phyloP scores from a whole-genome alignment of 1,140 invertebrate species.

The Samia ricini region DNA sequence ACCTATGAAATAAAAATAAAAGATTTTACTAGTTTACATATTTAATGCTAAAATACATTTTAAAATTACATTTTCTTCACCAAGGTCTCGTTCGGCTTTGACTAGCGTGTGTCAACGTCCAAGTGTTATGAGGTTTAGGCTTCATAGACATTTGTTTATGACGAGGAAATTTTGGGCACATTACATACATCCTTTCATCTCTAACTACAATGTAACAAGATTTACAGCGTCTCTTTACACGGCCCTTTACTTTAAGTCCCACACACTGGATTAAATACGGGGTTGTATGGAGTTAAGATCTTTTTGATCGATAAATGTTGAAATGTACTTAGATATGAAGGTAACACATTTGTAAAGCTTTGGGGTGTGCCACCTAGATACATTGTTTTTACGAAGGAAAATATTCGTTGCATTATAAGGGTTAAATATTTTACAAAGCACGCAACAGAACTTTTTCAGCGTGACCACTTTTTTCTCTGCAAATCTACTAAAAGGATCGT shows the following conservation, averaged over 20 bases:
- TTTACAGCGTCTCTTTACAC: slow-evolving; percentile 80
- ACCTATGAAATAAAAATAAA: too few relatives aligned
- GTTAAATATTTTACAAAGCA: too few relatives aligned
- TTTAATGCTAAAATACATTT: background rate
- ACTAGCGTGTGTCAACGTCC: slow-evolving; percentile 85
- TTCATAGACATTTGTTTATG: slow-evolving; percentile 89
- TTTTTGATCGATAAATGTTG: slow-evolving; percentile 34
- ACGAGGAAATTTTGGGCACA: slow-evolving; percentile 85
- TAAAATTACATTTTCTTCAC: slow-evolving; percentile 38
- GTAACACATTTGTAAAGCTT: slow-evolving; percentile 10
- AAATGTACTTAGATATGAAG: slow-evolving; percentile 39
- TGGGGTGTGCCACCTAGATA: slow-evolving; percentile 15
- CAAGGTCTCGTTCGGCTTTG: slow-evolving; percentile 81
- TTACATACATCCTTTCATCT: slow-evolving; percentile 83
- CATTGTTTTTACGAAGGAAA: slow-evolving; percentile 37
- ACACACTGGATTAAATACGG: slow-evolving; percentile 44
- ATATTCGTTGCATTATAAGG: slow-evolving; percentile 20
- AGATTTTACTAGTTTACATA: background rate
- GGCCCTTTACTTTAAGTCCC: slow-evolving; percentile 62
- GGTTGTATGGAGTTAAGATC: slow-evolving; percentile 37
- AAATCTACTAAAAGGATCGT: too few relatives aligned
- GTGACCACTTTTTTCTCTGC: too few relatives aligned
- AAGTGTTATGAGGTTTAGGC: slow-evolving; percentile 81
- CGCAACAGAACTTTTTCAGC: too few relatives aligned
- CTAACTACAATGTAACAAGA: slow-evolving; percentile 86